A percentile compares a stretch with the other conserved stretches of the same genome.
Conservation (phyloP, 2,888 invertebrate genomes). For the Drosophila koepferae region DNA sequence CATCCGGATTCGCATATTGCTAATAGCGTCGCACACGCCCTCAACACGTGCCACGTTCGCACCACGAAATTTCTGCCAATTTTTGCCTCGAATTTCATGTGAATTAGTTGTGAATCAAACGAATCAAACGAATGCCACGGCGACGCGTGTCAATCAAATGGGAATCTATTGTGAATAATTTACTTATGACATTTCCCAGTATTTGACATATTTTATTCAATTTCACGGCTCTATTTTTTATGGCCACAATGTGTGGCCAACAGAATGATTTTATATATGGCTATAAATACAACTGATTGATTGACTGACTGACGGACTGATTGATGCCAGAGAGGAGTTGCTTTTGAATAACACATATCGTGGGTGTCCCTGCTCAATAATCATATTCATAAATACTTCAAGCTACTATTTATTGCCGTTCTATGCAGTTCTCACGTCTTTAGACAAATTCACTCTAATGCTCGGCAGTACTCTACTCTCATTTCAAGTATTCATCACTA, state of each 20-base stretch:
- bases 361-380: background rate
- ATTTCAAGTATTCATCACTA: too few relatives aligned
- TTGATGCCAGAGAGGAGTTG: background rate
- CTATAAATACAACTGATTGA: background rate
- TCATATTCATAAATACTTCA: background rate
- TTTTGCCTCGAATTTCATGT: constrained; percentile 57
- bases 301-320: constrained; percentile 5
- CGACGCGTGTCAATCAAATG: constrained; percentile 76
- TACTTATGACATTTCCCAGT: constrained; percentile 67
- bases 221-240: constrained; percentile 24
- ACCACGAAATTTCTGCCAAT: constrained; percentile 43
- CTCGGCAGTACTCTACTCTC: too few relatives aligned
- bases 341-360: background rate
- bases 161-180: constrained; percentile 75
- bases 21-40: constrained; percentile 57
- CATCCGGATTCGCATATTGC: constrained; percentile 19
- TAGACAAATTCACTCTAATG: background rate
- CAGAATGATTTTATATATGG: background rate
- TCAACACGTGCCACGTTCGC: constrained; percentile 47
- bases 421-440: constrained; percentile 2
- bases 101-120: constrained; percentile 62
- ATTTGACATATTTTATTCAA: constrained; percentile 64
- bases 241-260: background rate
- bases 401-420: background rate
- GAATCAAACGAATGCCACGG: constrained; percentile 60